Evolutionary conservation across 2,888 invertebrate genomes (phyloP), one percentile per base, ranked within the genome.

Genomic region (Caenorhabditis afra): DNA sequence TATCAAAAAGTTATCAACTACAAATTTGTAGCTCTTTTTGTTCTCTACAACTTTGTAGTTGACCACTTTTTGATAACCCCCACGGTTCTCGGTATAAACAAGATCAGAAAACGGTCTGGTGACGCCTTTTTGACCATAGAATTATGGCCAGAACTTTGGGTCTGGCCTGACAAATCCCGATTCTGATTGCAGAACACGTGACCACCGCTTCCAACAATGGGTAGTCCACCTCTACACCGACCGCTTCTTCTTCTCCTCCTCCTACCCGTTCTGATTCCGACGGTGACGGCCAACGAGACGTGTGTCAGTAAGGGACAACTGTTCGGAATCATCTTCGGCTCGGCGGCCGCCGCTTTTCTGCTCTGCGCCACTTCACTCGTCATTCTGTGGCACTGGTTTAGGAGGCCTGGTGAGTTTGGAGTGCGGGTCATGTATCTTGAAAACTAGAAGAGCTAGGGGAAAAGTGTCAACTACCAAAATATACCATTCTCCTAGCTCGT

Each of bases 271-370:
- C 29, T 29, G 29, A 3, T 29, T 29, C 29, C 29, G 4, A 29
- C 29, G 7, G 62, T 58, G 16, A 1, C 53, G 16, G 65, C 57
- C 12, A 57, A 73, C 41, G 64, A 73, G 7, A 65, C 59, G 45
- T 75, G 59, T 71, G 79, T 84, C 64, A 87, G 85, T 50, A 74
- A 81, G 5, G 81, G 83, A 2, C 82, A 87, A 66, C 76, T 89
- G 3, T 86, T 86, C 22, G 83, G 85, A 14, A 80, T 87, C 20
- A 88, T 89, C 18, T 88, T 89, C 57, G 89, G 87, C 16, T 86
- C 86, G 5, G 87, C 88, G 22, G 80, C 83, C 12, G 89, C 87
- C 14, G 84, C 89, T 8, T 80, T 89, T 29, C 44, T 87, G 23
- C 82, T 89, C 29, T 86, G 85, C 20, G 81, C 82, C 8, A 83